Evolutionary conservation across 2,888 invertebrate genomes (phyloP).

Genomic region (Aradus depressus): DNA sequence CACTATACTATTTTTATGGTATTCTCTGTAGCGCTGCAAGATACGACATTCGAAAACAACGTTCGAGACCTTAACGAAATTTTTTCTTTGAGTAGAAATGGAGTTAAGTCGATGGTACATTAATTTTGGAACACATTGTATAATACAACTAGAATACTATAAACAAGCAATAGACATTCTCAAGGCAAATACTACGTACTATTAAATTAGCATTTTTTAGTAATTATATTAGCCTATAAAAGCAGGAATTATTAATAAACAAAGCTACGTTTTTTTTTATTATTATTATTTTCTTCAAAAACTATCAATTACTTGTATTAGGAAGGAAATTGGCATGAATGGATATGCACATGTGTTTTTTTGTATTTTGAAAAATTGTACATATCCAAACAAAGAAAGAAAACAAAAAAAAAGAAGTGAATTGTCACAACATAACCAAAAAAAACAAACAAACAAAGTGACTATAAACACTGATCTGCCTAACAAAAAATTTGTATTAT

Average conservation of each 20-base stretch:
- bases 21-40: too few species aligned
- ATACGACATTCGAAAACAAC: too few species aligned
- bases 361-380: not conserved
- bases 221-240: slow-evolving; percentile 16
- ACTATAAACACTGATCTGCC: slow-evolving; percentile 13
- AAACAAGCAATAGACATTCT: slow-evolving; percentile 24
- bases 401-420: too few species aligned
- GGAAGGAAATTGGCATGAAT: slow-evolving; percentile 4
- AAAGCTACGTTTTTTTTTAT: slow-evolving; percentile 12
- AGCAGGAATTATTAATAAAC: slow-evolving; percentile 20
- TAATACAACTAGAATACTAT: not conserved
- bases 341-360: not conserved
- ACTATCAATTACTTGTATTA: slow-evolving; percentile 1
- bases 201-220: slow-evolving; percentile 16
- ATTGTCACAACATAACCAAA: slow-evolving; percentile 11
- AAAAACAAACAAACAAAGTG: slow-evolving; percentile 14
- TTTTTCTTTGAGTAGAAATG: too few species aligned
- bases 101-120: not conserved
- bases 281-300: too few species aligned
- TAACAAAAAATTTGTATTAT: slow-evolving; percentile 8
- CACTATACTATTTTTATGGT: too few species aligned
- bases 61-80: too few species aligned
- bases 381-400: slow-evolving; percentile 2
- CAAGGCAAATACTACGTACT: slow-evolving; percentile 26
- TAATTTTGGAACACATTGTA: not conserved